Evolutionary conservation across 1,140 invertebrate genomes (phyloP).

Genomic region (Dinoponera quadriceps): DNA sequence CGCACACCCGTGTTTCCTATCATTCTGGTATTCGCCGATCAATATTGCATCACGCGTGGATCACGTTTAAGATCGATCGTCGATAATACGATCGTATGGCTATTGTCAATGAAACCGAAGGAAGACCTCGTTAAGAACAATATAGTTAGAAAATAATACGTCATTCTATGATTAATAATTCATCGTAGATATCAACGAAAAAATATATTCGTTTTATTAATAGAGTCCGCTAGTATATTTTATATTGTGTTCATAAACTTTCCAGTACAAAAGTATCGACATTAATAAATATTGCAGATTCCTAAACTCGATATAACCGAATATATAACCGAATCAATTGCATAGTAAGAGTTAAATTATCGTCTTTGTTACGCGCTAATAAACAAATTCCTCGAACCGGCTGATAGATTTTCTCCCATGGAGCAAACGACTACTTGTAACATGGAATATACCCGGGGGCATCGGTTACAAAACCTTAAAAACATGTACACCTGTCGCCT

Average conservation of each 20-base stretch:
- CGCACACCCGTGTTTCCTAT: constrained; percentile 17
- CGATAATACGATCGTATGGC: constrained; percentile 5
- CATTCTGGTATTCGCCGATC: constrained; percentile 58
- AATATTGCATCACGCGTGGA: constrained; percentile 36
- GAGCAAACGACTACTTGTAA: background rate
- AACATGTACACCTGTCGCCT: constrained; percentile 53
- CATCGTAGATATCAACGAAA: background rate
- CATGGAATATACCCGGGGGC: constrained; percentile 20
- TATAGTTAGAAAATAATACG: too few species aligned
- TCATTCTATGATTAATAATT: too few species aligned
- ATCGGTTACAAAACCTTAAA: constrained; percentile 50
- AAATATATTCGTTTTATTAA: background rate
- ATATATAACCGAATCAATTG: too few species aligned
- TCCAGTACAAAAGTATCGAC: background rate
- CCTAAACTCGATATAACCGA: too few species aligned
- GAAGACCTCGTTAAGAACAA: too few species aligned
- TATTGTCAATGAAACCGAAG: constrained; percentile 9
- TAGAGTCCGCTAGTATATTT: background rate
- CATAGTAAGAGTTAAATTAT: too few species aligned
- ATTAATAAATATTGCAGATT: too few species aligned
- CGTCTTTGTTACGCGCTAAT: background rate
- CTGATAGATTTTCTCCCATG: background rate
- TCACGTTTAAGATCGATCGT: constrained; percentile 16
- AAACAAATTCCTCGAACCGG: background rate
- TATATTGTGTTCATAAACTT: background rate